A percentile compares a stretch with the other conserved stretches of the same genome.
These are phyloP conservation scores for Bhutanitis thaidina DNA, from an alignment of 2,888 invertebrate genomes.

Conservation along the genomic window DNA sequence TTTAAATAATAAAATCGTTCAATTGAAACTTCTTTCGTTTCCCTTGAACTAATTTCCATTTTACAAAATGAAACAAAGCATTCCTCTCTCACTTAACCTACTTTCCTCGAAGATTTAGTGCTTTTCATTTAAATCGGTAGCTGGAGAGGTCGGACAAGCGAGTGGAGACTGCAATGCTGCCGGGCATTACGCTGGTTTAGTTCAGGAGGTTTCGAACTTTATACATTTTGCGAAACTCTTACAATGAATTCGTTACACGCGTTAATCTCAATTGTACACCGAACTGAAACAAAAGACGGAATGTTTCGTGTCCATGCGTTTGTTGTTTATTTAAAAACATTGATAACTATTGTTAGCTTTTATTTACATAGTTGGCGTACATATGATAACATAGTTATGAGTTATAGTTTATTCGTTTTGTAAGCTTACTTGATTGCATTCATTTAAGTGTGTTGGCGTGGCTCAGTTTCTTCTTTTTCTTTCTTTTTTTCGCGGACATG, in stretches of 20 bases:
- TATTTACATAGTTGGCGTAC: no score
- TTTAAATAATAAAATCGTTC: no score
- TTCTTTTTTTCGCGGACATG: no score
- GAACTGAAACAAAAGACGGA: not conserved
- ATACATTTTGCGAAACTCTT: not conserved
- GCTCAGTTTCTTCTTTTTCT: no score
- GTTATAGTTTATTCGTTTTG: no score
- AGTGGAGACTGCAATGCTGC: not conserved
- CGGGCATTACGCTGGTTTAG: not conserved
- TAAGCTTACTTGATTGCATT: no score
- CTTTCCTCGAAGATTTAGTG: not conserved
- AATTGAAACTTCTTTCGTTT: not conserved
- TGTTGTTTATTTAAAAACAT: no score
- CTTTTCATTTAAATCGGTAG: not conserved
- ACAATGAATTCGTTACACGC: not conserved
- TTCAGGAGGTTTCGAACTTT: not conserved
- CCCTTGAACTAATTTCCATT: not conserved
- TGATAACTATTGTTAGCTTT: no score
- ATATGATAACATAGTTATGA: no score
- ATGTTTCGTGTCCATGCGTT: not conserved
- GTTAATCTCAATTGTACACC: not conserved
- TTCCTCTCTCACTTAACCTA: not conserved
- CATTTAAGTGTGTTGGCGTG: no score
- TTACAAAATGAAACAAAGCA: not conserved
- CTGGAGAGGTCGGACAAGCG: not conserved